Percentiles rank a stretch among this genome's conserved stretches.
These are phyloP conservation scores for Cephus nigrinus DNA, from an alignment of 2,888 invertebrate species.

Conservation along the genomic window DNA sequence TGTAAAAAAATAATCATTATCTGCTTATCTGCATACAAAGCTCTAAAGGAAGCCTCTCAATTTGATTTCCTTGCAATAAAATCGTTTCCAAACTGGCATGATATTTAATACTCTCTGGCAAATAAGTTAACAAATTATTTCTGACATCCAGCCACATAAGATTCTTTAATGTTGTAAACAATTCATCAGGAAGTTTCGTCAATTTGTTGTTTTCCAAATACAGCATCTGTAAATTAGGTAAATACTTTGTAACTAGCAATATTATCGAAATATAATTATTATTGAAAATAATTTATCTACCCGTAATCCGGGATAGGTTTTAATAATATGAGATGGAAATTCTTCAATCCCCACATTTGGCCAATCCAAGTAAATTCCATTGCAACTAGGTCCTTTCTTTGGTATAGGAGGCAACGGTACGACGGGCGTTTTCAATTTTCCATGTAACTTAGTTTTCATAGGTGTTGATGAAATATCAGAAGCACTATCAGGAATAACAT, in stretches of 20 bases:
- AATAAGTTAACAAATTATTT: slow-evolving; percentile 70
- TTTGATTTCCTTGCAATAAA: slow-evolving; percentile 73
- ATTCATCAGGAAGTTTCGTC: slow-evolving; percentile 69
- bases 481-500: slow-evolving; percentile 28
- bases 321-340: slow-evolving; percentile 41
- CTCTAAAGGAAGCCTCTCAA: slow-evolving; percentile 73
- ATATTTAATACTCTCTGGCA: slow-evolving; percentile 71
- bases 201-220: slow-evolving; percentile 72
- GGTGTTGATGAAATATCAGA: slow-evolving; percentile 35
- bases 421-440: slow-evolving; percentile 12
- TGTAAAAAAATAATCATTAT: not conserved
- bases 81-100: slow-evolving; percentile 73
- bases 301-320: slow-evolving; percentile 35
- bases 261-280: not conserved
- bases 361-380: slow-evolving; percentile 42
- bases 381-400: slow-evolving; percentile 35
- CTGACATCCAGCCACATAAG: slow-evolving; percentile 76
- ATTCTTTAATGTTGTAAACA: slow-evolving; percentile 70
- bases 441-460: slow-evolving; percentile 25
- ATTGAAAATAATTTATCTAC: slow-evolving; percentile 27
- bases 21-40: slow-evolving; percentile 65
- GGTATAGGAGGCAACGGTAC: slow-evolving; percentile 18
- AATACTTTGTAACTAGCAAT: not conserved
- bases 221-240: slow-evolving; percentile 61
- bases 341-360: slow-evolving; percentile 31